Evolutionary conservation across 2,797 vertebrate species (phyloP), one percentile per base, ranked within the genome.

Genomic region (Podarcis siculus): DNA sequence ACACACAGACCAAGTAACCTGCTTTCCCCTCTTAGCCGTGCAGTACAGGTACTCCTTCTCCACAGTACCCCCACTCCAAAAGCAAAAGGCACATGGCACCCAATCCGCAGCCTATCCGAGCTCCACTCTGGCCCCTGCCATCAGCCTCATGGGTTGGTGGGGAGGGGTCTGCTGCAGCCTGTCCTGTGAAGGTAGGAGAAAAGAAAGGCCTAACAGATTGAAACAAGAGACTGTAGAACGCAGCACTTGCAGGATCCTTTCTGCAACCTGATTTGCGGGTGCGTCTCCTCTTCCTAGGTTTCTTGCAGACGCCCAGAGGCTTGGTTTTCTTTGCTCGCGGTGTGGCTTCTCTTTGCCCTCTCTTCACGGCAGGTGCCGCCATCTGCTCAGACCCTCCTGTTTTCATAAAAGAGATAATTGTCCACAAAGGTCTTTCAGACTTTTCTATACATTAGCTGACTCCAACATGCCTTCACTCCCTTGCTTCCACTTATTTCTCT

Each of bases 231-330:
- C 5, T n/a, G 7, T 7, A 23, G 58, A 69, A 78, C 25, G 37
- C 30, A 12, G 23, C n/a, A 19, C 30, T 66, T 61, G 19, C 25
- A 37, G 35, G 78, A 39, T 21, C 32, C n/a, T 77, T 75, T 35
- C 42, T 55, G 32, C 2, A 82, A 95, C 94, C 95, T 95, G 93
- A 73, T 4, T 1, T 82, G 35, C 1, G 39, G 19, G 66, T 35
- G 17, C 61, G 87, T 82, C 92, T 92, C 85, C 92, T 93, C 88
- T 95, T 95, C 83, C 10, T 79, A 64, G 94, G 93, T 87, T 93
- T 95, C 66, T 1, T 91, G 85, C 77, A 89, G 37, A 87, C 42
- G 4, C 64, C 87, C 72, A 25, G 25, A 17, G 93, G 64, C 37
- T 2, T 30, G 2, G 90, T 73, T 73, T 91, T 90, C 55, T 9